These are phyloP conservation scores for Chrysomela aeneicollis DNA, from an alignment of 2,888 invertebrate species.

Conservation along the genomic window DNA sequence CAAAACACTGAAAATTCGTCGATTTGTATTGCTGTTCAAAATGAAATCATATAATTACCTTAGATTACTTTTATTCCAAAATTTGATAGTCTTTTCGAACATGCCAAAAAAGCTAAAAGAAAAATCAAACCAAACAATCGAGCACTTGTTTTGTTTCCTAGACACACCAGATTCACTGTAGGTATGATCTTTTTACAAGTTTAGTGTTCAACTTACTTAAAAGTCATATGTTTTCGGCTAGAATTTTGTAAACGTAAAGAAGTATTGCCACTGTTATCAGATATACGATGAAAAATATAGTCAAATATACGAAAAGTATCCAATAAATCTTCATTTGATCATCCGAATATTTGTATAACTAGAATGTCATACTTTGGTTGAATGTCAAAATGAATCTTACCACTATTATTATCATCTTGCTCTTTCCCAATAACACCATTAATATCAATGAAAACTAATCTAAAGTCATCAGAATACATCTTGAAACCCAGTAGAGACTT, in stretches of 20 bases:
- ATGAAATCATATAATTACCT: slow-evolving; percentile 21
- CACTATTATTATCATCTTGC: not conserved
- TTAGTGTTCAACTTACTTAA: not conserved
- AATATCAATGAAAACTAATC: not conserved
- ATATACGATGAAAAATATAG: slow-evolving; percentile 28
- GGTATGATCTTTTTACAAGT: not conserved
- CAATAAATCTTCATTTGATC: slow-evolving; percentile 31
- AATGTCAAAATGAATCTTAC: not conserved
- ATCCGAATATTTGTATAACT: not conserved
- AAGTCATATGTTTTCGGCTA: not conserved
- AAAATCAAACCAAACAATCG: slow-evolving; percentile 50
- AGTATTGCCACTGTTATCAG: slow-evolving; percentile 27
- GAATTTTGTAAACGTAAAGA: slow-evolving; percentile 24
- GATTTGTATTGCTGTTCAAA: not conserved
- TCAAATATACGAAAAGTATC: slow-evolving; percentile 32
- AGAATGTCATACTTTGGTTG: not conserved
- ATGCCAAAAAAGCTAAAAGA: slow-evolving; percentile 48
- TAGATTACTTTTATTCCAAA: slow-evolving; percentile 35
- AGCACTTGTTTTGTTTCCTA: slow-evolving; percentile 52
- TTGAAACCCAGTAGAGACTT: too few species aligned
- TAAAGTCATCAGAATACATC: too few species aligned
- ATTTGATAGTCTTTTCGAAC: slow-evolving; percentile 37
- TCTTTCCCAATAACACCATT: not conserved
- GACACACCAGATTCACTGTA: slow-evolving; percentile 37
- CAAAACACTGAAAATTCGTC: slow-evolving; percentile 31